A percentile compares a stretch with the other conserved stretches of the same genome.
These are phyloP conservation scores for Brachystomella parvula DNA, from an alignment of 1,140 invertebrate species.

Conservation along the genomic window DNA sequence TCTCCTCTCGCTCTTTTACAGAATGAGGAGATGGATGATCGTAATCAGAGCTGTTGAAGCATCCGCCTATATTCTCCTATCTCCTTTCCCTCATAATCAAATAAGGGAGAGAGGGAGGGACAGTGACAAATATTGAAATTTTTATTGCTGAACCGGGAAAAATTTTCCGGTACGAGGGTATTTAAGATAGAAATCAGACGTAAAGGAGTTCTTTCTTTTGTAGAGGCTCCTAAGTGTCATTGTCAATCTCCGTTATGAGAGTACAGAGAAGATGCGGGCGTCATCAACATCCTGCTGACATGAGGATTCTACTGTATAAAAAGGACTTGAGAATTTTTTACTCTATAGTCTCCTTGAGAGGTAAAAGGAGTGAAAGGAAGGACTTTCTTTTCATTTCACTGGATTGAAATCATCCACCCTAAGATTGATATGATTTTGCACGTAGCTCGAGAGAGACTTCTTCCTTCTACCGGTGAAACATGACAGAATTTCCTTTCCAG, in stretches of 20 bases:
- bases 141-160: slow-evolving; percentile 34
- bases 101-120: too few species aligned
- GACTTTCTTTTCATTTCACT: slow-evolving; percentile 10
- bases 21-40: slow-evolving; percentile 16
- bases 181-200: slow-evolving; percentile 4
- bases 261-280: slow-evolving; percentile 34
- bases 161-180: slow-evolving; percentile 16
- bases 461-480: neutral
- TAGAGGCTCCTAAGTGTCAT: slow-evolving; percentile 25
- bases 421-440: slow-evolving; percentile 36
- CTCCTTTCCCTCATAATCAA: slow-evolving; percentile 16
- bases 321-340: neutral
- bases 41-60: slow-evolving; percentile 8
- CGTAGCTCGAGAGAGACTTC: slow-evolving; percentile 16
- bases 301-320: neutral
- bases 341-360: neutral
- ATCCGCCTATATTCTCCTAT: neutral
- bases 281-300: slow-evolving; percentile 34
- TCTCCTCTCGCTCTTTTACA: neutral
- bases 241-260: slow-evolving; percentile 18
- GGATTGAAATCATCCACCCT: slow-evolving; percentile 27
- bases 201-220: neutral
- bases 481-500: neutral
- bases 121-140: slow-evolving; percentile 37
- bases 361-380: neutral